Conservation (phyloP, 2,888 invertebrate species). For the Thelaira solivaga region DNA sequence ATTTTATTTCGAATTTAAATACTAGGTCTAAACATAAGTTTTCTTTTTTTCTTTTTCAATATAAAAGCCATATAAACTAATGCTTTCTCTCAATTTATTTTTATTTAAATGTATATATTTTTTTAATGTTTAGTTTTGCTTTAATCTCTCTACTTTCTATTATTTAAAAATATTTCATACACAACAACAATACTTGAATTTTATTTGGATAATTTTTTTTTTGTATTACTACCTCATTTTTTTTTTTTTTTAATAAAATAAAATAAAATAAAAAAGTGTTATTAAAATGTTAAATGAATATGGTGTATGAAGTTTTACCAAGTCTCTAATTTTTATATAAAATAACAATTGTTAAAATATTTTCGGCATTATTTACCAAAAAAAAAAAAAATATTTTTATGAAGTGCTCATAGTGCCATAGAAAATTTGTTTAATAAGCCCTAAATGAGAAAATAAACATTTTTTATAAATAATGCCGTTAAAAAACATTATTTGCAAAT, state of each 20-base stretch:
- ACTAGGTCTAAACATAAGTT: slow-evolving; percentile 16
- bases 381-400: too few species aligned
- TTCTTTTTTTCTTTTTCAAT: slow-evolving; percentile 9
- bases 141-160: slow-evolving; percentile 54
- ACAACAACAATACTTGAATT: slow-evolving; percentile 60
- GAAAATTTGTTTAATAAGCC: too few species aligned
- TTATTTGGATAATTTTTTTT: slow-evolving; percentile 57
- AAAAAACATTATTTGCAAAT: too few species aligned
- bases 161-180: slow-evolving; percentile 55
- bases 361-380: too few species aligned
- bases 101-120: neutral
- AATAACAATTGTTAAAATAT: too few species aligned
- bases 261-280: neutral
- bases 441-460: too few species aligned
- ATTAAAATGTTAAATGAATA: neutral
- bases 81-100: slow-evolving; percentile 39
- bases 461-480: too few species aligned
- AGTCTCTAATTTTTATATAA: neutral
- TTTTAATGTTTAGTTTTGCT: slow-evolving; percentile 38
- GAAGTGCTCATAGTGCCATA: too few species aligned
- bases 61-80: slow-evolving; percentile 45
- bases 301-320: neutral
- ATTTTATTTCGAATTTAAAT: slow-evolving; percentile 33
- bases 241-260: neutral
- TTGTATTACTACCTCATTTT: neutral